Evolutionary conservation across 2,113 vertebrate genomes (phyloP).

Genomic region (Paratilapia polleni): DNA sequence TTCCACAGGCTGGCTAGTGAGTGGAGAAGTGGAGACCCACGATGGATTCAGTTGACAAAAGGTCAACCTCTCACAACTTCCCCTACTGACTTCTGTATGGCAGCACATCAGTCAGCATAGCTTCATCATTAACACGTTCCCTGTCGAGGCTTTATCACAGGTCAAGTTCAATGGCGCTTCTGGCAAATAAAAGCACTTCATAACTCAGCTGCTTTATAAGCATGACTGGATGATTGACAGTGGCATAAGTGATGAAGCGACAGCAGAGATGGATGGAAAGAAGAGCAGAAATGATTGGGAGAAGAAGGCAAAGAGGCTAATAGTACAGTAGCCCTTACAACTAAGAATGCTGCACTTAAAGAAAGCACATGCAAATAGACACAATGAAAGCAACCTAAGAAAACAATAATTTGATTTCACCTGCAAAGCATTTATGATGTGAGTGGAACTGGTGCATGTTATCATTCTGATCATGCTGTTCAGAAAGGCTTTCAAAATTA

Average conservation of each 20-base stretch:
- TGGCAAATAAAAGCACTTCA: constrained; percentile 69
- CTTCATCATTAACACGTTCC: constrained; percentile 66
- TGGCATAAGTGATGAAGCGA: constrained; percentile 50
- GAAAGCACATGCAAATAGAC: neutral
- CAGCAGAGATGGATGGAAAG: constrained; percentile 45
- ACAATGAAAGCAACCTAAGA: neutral
- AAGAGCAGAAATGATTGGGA: constrained; percentile 8
- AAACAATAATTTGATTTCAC: neutral
- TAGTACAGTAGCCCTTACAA: neutral
- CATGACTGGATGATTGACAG: constrained; percentile 67
- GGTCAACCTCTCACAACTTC: constrained; percentile 57
- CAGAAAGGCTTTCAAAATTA: too few species aligned
- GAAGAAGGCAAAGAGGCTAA: constrained; percentile 3
- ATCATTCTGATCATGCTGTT: too few species aligned
- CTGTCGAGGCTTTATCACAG: constrained; percentile 68
- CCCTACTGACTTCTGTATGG: constrained; percentile 41
- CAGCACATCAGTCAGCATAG: constrained; percentile 62
- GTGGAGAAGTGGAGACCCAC: neutral
- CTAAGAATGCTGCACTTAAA: neutral
- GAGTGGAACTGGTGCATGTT: neutral
- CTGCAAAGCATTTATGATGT: neutral
- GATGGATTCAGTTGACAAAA: constrained; percentile 46
- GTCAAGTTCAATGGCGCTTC: constrained; percentile 65
- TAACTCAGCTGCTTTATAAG: constrained; percentile 66
- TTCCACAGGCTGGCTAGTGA: constrained; percentile 4